Percentiles rank a stretch among this genome's conserved stretches.
These are phyloP conservation scores for Anhinga rufa DNA, from an alignment of 2,113 vertebrate genomes.

Conservation along the genomic window DNA sequence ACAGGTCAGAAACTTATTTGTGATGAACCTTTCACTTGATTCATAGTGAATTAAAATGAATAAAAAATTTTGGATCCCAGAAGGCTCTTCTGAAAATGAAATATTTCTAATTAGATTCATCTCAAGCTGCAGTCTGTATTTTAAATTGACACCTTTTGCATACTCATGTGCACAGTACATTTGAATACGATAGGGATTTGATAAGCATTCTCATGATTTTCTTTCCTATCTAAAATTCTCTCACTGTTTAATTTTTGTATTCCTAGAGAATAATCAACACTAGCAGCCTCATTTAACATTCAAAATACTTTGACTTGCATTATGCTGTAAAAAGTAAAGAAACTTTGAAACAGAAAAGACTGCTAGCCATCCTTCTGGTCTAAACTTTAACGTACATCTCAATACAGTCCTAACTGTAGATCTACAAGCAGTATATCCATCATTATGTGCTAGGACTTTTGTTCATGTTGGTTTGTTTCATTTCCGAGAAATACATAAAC, in stretches of 20 bases:
- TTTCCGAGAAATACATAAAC: background rate
- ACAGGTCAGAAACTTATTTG: background rate
- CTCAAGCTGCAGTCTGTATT: background rate
- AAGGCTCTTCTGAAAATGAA: background rate
- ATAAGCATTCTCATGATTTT: background rate
- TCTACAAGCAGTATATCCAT: background rate
- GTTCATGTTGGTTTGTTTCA: background rate
- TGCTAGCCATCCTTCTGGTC: background rate
- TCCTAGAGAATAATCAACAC: background rate
- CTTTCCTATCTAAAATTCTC: background rate
- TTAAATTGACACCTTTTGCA: background rate
- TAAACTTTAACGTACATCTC: background rate
- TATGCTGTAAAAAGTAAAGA: background rate
- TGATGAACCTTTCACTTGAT: background rate
- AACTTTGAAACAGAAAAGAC: background rate
- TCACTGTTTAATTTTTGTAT: background rate
- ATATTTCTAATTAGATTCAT: background rate
- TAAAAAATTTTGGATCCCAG: background rate
- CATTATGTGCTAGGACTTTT: background rate
- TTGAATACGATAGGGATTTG: background rate
- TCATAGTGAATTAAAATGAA: background rate
- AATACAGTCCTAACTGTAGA: background rate
- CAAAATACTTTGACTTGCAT: background rate
- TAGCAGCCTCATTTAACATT: background rate
- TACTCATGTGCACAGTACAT: background rate